phyloP scores from a whole-genome alignment of 2,888 invertebrate species.

The Tiphia femorata region DNA sequence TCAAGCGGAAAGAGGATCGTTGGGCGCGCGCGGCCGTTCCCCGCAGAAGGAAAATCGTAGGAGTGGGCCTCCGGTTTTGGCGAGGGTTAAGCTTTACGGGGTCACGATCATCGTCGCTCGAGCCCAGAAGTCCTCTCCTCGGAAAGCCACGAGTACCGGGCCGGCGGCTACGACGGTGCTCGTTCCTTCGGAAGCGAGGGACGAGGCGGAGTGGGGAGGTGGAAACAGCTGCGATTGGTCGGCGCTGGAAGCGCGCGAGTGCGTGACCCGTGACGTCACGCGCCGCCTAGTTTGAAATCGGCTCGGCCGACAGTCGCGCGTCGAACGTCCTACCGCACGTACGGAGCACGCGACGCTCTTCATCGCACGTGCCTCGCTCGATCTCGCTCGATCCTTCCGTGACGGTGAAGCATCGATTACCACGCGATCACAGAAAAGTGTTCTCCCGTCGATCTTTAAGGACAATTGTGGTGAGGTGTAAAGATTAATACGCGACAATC shows the following conservation, averaged over 20 bases:
- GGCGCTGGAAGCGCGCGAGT: conserved; percentile 38
- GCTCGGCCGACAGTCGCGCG: conserved; percentile 59
- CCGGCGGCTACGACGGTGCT: neutral
- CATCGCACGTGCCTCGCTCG: neutral
- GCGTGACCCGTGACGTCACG: conserved; percentile 56
- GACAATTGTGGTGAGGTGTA: too few relatives aligned
- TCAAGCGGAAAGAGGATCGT: too few relatives aligned
- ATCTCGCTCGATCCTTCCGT: neutral
- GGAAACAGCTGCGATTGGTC: neutral
- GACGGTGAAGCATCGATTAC: neutral
- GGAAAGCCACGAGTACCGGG: neutral
- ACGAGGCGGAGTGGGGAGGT: neutral
- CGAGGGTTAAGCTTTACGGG: conserved; percentile 2
- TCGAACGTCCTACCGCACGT: conserved; percentile 54
- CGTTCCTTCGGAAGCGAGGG: neutral
- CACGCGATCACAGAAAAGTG: too few relatives aligned
- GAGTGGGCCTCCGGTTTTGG: too few relatives aligned
- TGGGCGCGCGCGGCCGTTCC: too few relatives aligned
- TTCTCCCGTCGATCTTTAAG: too few relatives aligned
- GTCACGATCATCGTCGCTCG: conserved; percentile 1
- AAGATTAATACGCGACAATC: too few relatives aligned
- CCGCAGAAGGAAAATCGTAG: too few relatives aligned
- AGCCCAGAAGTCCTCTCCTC: neutral
- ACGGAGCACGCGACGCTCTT: conserved; percentile 22
- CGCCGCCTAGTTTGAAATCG: conserved; percentile 54